phyloP scores from a whole-genome alignment of 2,888 invertebrate genomes.

The Chrysolina americana region DNA sequence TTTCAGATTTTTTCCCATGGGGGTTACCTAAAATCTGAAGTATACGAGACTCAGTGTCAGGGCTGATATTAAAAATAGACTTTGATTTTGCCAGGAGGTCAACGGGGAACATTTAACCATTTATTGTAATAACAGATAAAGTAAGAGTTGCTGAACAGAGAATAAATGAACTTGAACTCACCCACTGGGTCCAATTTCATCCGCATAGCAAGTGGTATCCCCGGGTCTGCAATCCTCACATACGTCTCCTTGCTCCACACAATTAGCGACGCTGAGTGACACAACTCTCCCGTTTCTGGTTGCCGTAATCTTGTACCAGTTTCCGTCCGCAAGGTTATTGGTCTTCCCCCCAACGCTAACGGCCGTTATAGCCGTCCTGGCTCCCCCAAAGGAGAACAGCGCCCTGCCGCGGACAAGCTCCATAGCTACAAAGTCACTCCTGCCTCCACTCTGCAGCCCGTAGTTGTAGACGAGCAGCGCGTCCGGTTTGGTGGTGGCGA shows the following conservation, averaged over 20 bases:
- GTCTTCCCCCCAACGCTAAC: constrained; percentile 78
- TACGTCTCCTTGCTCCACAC: constrained; percentile 88
- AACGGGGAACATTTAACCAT: too few species aligned
- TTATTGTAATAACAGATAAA: too few species aligned
- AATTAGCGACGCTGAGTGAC: constrained; percentile 85
- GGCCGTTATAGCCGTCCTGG: constrained; percentile 89
- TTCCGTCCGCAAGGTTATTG: constrained; percentile 84
- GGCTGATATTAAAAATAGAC: too few species aligned
- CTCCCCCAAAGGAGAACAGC: constrained; percentile 91
- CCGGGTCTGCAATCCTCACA: constrained; percentile 91
- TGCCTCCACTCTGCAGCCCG: constrained; percentile 88
- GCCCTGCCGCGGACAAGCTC: constrained; percentile 89
- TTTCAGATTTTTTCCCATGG: too few species aligned
- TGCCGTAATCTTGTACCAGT: constrained; percentile 93
- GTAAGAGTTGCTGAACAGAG: too few species aligned
- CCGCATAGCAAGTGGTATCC: constrained; percentile 86
- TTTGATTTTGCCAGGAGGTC: too few species aligned
- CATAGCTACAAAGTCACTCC: constrained; percentile 93
- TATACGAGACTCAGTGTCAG: too few species aligned
- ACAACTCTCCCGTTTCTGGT: constrained; percentile 91
- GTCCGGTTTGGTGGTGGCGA: constrained; percentile 90
- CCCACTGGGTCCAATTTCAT: constrained; percentile 91
- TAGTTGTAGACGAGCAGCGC: constrained; percentile 93
- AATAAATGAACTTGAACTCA: constrained; percentile 69
- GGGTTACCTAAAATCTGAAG: too few species aligned